These are phyloP conservation scores for Cepphus grylle DNA, from an alignment of 2,113 vertebrate genomes.

Conservation along the genomic window DNA sequence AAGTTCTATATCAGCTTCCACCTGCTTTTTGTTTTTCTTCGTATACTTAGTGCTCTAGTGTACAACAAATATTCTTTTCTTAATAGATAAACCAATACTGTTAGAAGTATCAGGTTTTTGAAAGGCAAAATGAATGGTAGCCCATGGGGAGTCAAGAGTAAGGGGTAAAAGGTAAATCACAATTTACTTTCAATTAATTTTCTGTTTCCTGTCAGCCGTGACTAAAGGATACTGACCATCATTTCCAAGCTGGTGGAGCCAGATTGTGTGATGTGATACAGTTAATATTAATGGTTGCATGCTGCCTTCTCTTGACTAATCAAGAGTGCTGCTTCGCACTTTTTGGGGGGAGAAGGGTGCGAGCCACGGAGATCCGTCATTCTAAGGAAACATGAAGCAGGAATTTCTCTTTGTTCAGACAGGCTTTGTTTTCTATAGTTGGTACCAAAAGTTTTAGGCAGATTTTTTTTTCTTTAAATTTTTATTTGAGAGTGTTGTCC, in stretches of 20 bases:
- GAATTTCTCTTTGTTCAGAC: not conserved
- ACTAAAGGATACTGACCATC: not conserved
- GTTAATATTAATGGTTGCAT: not conserved
- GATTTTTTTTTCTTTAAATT: not conserved
- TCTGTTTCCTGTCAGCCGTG: not conserved
- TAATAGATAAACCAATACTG: not conserved
- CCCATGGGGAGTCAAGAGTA: not conserved
- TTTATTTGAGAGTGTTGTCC: not conserved
- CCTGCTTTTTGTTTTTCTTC: not conserved
- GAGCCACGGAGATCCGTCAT: not conserved
- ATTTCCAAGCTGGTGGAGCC: not conserved
- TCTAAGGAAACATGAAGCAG: not conserved
- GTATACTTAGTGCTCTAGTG: not conserved
- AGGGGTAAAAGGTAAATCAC: not conserved
- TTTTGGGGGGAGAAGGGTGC: not conserved
- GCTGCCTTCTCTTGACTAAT: slow-evolving; percentile 23
- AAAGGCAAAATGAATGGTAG: not conserved
- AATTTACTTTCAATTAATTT: not conserved
- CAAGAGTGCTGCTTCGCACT: not conserved
- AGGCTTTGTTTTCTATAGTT: not conserved
- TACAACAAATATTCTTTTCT: not conserved
- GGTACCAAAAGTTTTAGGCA: not conserved
- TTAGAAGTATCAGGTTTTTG: not conserved
- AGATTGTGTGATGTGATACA: not conserved
- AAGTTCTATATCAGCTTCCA: not conserved